Conservation (phyloP, 2,113 vertebrate genomes). For the Trichechus manatus region DNA sequence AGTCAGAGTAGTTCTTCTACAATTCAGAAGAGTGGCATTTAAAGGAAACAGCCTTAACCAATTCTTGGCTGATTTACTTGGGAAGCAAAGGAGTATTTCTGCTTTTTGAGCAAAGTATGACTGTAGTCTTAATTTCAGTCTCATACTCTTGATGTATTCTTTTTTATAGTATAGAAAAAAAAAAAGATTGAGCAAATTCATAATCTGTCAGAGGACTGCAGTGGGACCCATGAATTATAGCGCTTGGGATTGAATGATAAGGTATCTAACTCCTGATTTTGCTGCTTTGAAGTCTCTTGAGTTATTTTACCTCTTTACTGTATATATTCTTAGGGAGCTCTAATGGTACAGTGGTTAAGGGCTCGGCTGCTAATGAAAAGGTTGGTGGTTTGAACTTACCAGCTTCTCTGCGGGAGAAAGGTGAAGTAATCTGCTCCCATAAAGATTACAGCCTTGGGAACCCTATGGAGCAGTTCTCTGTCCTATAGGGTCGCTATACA, state of each 20-base stretch:
- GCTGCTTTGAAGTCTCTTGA: slow-evolving; percentile 29
- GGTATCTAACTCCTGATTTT: slow-evolving; percentile 25
- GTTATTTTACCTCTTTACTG: slow-evolving; percentile 2
- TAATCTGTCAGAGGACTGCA: slow-evolving; percentile 31
- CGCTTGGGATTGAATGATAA: slow-evolving; percentile 41
- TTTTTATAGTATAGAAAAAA: slow-evolving; percentile 13
- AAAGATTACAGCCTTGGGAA: neutral
- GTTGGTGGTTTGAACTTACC: too few species aligned
- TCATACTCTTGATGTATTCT: neutral
- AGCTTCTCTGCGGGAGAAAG: neutral
- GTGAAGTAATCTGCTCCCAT: neutral
- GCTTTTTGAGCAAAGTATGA: slow-evolving; percentile 48
- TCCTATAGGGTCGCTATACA: neutral
- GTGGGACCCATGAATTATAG: neutral
- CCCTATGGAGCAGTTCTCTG: neutral
- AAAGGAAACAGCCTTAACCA: slow-evolving; percentile 49
- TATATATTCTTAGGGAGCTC: too few species aligned
- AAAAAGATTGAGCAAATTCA: slow-evolving; percentile 31
- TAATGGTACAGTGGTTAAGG: too few species aligned
- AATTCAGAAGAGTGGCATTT: neutral
- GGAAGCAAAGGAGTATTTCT: neutral
- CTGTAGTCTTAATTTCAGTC: slow-evolving; percentile 8
- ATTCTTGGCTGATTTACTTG: slow-evolving; percentile 25
- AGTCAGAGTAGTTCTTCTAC: neutral
- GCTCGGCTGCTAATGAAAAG: too few species aligned